These are phyloP conservation scores for Euwallacea fornicatus DNA, from an alignment of 1,140 invertebrate genomes.

Conservation along the genomic window DNA sequence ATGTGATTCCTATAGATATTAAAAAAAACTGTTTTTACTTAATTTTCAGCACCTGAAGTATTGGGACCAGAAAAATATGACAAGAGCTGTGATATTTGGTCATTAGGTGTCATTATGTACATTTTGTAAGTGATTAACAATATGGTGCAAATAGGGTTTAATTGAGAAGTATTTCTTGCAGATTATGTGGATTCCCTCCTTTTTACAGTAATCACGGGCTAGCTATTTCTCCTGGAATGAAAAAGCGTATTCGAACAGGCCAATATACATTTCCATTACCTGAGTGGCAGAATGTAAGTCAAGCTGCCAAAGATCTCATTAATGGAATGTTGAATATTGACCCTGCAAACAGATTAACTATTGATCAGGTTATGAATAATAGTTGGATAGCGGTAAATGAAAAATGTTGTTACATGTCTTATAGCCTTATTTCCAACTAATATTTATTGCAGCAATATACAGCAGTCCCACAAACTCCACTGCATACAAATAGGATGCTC, in stretches of 20 bases:
- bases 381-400: constrained; percentile 86
- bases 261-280: constrained; percentile 96
- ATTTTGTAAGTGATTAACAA: constrained; percentile 72
- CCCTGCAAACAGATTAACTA: constrained; percentile 84
- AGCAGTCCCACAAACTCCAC: constrained; percentile 88
- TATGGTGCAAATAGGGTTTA: not conserved
- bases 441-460: constrained; percentile 70
- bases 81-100: constrained; percentile 99
- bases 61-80: constrained; percentile 97
- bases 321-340: constrained; percentile 91
- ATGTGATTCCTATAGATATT: not conserved
- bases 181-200: constrained; percentile 95
- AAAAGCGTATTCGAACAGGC: constrained; percentile 91
- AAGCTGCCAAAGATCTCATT: constrained; percentile 94
- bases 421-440: not conserved
- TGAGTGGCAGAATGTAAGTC: constrained; percentile 94
- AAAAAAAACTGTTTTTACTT: too few relatives aligned
- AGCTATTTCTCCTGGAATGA: constrained; percentile 99
- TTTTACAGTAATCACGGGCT: constrained; percentile 97
- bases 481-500: constrained; percentile 84
- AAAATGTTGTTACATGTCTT: not conserved
- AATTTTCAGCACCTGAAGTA: constrained; percentile 84
- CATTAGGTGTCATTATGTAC: constrained; percentile 97
- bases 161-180: constrained; percentile 51
- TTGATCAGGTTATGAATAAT: constrained; percentile 88